Evolutionary conservation across 2,888 invertebrate genomes (phyloP).

Genomic region (Drosophila antonietae): DNA sequence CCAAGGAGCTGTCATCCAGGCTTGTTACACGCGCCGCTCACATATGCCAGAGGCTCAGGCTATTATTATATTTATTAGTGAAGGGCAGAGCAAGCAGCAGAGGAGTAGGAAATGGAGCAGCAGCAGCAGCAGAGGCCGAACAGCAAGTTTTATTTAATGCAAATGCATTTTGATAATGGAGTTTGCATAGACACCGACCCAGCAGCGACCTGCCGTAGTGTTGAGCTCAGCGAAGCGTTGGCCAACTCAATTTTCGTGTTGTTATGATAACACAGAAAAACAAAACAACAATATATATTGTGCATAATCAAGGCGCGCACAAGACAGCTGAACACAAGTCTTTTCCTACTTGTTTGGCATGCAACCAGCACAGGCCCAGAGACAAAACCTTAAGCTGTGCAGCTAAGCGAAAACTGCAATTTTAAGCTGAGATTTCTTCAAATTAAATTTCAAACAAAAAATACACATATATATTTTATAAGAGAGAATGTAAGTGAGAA

Average conservation of each 20-base stretch:
- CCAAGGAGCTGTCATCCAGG: conserved; percentile 5
- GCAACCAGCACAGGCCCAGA: too few species aligned
- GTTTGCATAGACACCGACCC: conserved; percentile 29
- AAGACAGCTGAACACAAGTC: background rate
- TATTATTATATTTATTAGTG: conserved; percentile 51
- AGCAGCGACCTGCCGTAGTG: background rate
- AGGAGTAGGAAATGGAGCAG: too few species aligned
- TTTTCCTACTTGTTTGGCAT: background rate
- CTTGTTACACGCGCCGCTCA: conserved; percentile 12
- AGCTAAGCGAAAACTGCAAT: background rate
- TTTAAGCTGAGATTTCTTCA: background rate
- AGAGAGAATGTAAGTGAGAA: background rate
- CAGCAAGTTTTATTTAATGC: conserved; percentile 41
- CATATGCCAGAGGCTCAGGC: conserved; percentile 31
- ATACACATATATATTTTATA: background rate
- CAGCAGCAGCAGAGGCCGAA: background rate
- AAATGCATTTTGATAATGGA: conserved; percentile 56
- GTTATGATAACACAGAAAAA: conserved; percentile 20
- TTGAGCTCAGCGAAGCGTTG: conserved; percentile 5
- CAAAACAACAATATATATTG: conserved; percentile 17
- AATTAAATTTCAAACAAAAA: background rate
- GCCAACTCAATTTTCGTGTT: conserved; percentile 30
- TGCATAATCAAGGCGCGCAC: background rate
- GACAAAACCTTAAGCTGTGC: background rate
- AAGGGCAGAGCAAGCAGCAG: too few species aligned